These are phyloP conservation scores for Bujurquina vittata DNA, from an alignment of 2,113 vertebrate species.

Conservation along the genomic window DNA sequence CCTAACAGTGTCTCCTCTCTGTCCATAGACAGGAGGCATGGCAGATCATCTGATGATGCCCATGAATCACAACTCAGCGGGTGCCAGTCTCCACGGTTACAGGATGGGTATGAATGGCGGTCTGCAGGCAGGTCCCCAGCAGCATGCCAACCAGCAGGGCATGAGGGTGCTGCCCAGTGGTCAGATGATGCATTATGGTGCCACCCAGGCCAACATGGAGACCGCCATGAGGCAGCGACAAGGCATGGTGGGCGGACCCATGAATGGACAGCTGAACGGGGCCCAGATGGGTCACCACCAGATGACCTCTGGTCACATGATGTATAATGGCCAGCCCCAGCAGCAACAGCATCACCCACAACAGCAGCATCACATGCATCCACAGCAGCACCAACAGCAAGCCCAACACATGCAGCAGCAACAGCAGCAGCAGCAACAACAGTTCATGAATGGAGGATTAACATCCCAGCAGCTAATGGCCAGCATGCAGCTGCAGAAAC, in stretches of 20 bases:
- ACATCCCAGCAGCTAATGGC: constrained; percentile 91
- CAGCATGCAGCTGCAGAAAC: constrained; percentile 94
- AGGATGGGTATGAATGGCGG: constrained; percentile 86
- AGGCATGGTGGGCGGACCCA: constrained; percentile 81
- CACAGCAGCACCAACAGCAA: constrained; percentile 62
- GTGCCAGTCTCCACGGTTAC: constrained; percentile 85
- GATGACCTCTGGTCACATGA: constrained; percentile 82
- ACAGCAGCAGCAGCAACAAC: constrained; percentile 77
- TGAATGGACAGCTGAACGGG: constrained; percentile 83
- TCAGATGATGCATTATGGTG: constrained; percentile 89
- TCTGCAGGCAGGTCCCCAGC: constrained; percentile 83
- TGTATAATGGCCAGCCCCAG: constrained; percentile 78
- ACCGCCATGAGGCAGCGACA: constrained; percentile 82
- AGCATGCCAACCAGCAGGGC: constrained; percentile 85
- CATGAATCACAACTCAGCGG: constrained; percentile 86
- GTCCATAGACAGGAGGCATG: constrained; percentile 81
- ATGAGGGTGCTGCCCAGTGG: constrained; percentile 79
- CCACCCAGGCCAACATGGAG: constrained; percentile 84
- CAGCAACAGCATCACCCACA: constrained; percentile 75
- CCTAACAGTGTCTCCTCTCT: constrained; percentile 56
- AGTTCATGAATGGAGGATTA: constrained; percentile 86
- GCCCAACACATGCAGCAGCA: constrained; percentile 59
- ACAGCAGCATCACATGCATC: constrained; percentile 74
- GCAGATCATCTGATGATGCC: constrained; percentile 96
- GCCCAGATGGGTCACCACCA: constrained; percentile 84